phyloP scores from a whole-genome alignment of 1,140 invertebrate species.

The Euwallacea similis region DNA sequence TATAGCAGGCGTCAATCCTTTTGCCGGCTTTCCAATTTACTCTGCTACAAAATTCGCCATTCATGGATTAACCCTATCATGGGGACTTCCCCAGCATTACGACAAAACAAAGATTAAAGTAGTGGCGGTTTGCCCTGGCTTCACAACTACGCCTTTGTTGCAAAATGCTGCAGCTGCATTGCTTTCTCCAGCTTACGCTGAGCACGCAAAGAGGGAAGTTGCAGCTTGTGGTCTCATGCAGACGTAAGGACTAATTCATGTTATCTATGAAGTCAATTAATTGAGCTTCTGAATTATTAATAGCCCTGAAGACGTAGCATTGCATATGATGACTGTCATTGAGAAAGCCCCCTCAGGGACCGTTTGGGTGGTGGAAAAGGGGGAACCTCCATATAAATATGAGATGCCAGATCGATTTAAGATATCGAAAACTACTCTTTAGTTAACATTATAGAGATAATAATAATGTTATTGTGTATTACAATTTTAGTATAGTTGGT shows the following conservation, averaged over 20 bases:
- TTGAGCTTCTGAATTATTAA: background rate
- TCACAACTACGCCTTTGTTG: constrained; percentile 36
- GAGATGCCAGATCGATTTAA: constrained; percentile 20
- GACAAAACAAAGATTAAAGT: constrained; percentile 46
- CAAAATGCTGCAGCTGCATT: constrained; percentile 13
- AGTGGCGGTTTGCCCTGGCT: constrained; percentile 49
- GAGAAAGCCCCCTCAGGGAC: constrained; percentile 37
- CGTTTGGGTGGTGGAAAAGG: constrained; percentile 38
- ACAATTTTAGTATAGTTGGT: no score
- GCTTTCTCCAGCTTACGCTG: constrained; percentile 28
- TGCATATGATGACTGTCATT: constrained; percentile 34
- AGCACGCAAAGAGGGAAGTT: background rate
- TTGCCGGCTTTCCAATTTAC: constrained; percentile 41
- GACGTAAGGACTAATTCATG: constrained; percentile 21
- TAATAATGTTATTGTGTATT: no score
- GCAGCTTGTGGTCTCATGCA: background rate
- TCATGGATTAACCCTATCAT: constrained; percentile 39
- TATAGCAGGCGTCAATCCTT: constrained; percentile 34
- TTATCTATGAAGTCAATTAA: constrained; percentile 2
- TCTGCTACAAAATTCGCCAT: constrained; percentile 43
- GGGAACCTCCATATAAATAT: constrained; percentile 36
- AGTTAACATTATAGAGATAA: no score
- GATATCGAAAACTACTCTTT: background rate
- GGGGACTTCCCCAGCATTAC: constrained; percentile 37
- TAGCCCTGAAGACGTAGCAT: constrained; percentile 35